These are phyloP conservation scores for Eupithecia insigniata DNA, from an alignment of 2,888 invertebrate species.

Conservation along the genomic window DNA sequence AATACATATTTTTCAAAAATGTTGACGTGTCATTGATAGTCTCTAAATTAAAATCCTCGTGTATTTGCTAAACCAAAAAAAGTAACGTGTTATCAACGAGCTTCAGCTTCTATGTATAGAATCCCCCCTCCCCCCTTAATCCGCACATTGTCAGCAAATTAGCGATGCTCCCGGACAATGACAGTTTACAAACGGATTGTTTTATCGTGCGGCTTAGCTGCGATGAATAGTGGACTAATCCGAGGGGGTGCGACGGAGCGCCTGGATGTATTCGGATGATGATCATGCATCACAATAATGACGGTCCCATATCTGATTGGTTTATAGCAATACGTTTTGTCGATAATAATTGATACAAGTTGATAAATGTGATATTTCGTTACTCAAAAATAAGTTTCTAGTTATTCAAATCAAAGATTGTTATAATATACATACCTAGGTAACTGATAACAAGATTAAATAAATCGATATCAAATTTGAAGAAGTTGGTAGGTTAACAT, in stretches of 20 bases:
- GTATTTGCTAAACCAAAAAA: not conserved
- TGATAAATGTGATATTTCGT: not conserved
- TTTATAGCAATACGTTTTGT: not conserved
- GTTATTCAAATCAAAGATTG: not conserved
- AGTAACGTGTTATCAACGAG: not conserved
- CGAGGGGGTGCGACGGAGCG: not conserved
- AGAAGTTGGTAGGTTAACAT: not conserved
- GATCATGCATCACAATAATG: not conserved
- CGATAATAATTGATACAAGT: not conserved
- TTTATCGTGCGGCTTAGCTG: constrained; percentile 25
- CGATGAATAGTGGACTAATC: constrained; percentile 19
- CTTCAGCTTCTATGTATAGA: not conserved
- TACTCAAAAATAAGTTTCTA: not conserved
- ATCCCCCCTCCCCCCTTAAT: constrained; percentile 15
- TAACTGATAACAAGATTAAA: not conserved
- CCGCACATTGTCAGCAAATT: constrained; percentile 25
- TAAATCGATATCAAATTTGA: not conserved
- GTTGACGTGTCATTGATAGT: not conserved
- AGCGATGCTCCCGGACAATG: constrained; percentile 26
- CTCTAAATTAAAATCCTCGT: not conserved
- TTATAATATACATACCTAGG: too few species aligned
- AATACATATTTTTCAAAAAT: not conserved
- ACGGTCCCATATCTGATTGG: not conserved
- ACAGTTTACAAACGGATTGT: constrained; percentile 33
- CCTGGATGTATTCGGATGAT: not conserved